Evolutionary conservation across 2,797 vertebrate genomes (phyloP).

Genomic region (Peromyscus nudipes): DNA sequence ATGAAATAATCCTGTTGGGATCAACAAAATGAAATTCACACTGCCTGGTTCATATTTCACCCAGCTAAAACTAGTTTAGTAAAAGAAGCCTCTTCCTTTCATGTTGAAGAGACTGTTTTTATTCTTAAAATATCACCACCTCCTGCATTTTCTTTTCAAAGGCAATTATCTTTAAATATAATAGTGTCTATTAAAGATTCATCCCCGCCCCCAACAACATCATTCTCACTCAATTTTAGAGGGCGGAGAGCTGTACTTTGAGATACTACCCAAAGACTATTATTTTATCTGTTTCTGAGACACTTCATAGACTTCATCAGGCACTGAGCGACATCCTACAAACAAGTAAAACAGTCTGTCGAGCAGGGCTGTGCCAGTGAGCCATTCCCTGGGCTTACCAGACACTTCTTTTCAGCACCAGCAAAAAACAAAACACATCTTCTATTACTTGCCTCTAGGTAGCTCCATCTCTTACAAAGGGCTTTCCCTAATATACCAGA

Average conservation of each 20-base stretch:
- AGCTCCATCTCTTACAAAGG: conserved; percentile 53
- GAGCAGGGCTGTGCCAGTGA: not conserved
- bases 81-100: conserved; percentile 67
- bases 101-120: conserved; percentile 55
- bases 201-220: conserved; percentile 12
- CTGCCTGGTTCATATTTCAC: conserved; percentile 71
- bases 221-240: conserved; percentile 40
- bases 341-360: not conserved
- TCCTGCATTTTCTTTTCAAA: conserved; percentile 42
- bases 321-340: not conserved
- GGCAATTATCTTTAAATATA: conserved; percentile 53
- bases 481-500: not conserved
- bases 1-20: conserved; percentile 75
- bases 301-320: not conserved
- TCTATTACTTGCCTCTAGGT: conserved; percentile 13
- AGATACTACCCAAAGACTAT: not conserved
- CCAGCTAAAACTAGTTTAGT: conserved; percentile 55
- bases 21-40: conserved; percentile 73
- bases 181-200: conserved; percentile 50
- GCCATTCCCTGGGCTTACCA: conserved; percentile 1
- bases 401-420: conserved; percentile 58
- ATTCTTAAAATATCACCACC: conserved; percentile 68
- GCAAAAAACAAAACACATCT: conserved; percentile 25
- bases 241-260: conserved; percentile 13
- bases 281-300: not conserved